Evolutionary conservation across 2,888 invertebrate species (phyloP).

Genomic region (Microctonus hyperodae): DNA sequence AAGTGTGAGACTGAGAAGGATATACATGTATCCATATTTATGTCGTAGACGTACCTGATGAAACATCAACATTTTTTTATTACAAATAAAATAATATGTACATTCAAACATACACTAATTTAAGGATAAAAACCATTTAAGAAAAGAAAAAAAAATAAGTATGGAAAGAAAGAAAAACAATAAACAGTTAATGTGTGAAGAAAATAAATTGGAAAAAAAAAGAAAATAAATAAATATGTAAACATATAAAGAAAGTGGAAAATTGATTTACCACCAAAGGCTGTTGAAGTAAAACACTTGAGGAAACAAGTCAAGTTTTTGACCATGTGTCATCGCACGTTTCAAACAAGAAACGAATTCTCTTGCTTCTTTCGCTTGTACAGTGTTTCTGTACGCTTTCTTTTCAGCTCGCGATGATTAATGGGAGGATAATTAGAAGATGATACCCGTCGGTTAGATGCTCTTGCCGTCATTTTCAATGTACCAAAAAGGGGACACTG

Average conservation of each 20-base stretch:
- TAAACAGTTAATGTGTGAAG: background rate
- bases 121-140: background rate
- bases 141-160: no score
- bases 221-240: background rate
- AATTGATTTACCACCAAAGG: conserved; percentile 13
- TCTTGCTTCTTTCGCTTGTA: conserved; percentile 20
- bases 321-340: conserved; percentile 32
- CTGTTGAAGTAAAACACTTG: conserved; percentile 10
- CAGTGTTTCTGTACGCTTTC: conserved; percentile 20
- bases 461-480: conserved; percentile 32
- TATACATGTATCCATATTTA: background rate
- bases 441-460: conserved; percentile 52
- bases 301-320: background rate
- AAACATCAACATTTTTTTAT: background rate
- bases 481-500: conserved; percentile 46
- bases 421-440: conserved; percentile 60
- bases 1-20: conserved; percentile 7
- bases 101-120: background rate
- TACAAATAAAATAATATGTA: background rate
- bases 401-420: conserved; percentile 49
- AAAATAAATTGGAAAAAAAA: background rate
- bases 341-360: conserved; percentile 21
- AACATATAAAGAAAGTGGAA: background rate
- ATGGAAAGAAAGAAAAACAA: background rate
- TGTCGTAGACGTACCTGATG: background rate